phyloP scores from a whole-genome alignment of 2,888 invertebrate species.

The Frankliniella fusca region DNA sequence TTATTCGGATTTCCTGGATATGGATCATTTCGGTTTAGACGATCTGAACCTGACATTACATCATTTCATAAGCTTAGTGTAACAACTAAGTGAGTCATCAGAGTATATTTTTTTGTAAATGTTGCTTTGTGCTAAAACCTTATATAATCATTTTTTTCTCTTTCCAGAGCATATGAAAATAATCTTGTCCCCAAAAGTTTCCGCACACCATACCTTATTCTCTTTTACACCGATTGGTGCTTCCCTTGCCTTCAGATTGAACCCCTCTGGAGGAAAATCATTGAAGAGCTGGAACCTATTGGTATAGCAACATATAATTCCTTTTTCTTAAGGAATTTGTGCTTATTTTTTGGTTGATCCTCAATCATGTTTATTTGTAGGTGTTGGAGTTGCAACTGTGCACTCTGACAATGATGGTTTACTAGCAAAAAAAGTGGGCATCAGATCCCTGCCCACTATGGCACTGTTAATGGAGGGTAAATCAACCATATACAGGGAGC shows the following conservation, averaged over 20 bases:
- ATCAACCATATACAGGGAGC: conserved; percentile 77
- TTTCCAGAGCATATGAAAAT: conserved; percentile 77
- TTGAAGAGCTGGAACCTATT: conserved; percentile 77
- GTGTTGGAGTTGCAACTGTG: conserved; percentile 74
- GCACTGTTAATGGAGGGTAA: conserved; percentile 79
- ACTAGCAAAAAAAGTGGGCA: conserved; percentile 71
- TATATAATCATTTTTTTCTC: conserved; percentile 34
- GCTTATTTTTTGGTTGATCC: neutral
- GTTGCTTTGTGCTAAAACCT: conserved; percentile 28
- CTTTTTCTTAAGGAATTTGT: neutral
- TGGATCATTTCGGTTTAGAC: conserved; percentile 54
- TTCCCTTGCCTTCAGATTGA: conserved; percentile 87
- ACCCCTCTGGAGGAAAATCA: conserved; percentile 75
- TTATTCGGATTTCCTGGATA: conserved; percentile 65
- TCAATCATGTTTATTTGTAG: conserved; percentile 48
- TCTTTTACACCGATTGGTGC: conserved; percentile 94
- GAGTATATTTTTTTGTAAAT: conserved; percentile 4
- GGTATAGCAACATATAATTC: conserved; percentile 33
- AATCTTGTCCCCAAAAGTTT: conserved; percentile 78
- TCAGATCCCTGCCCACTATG: conserved; percentile 76
- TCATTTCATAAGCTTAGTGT: conserved; percentile 82
- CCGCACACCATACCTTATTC: conserved; percentile 75
- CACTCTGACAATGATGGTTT: conserved; percentile 79
- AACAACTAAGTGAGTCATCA: conserved; percentile 63
- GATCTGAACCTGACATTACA: conserved; percentile 73